phyloP scores from a whole-genome alignment of 2,797 vertebrate species.

The Coilia nasus region DNA sequence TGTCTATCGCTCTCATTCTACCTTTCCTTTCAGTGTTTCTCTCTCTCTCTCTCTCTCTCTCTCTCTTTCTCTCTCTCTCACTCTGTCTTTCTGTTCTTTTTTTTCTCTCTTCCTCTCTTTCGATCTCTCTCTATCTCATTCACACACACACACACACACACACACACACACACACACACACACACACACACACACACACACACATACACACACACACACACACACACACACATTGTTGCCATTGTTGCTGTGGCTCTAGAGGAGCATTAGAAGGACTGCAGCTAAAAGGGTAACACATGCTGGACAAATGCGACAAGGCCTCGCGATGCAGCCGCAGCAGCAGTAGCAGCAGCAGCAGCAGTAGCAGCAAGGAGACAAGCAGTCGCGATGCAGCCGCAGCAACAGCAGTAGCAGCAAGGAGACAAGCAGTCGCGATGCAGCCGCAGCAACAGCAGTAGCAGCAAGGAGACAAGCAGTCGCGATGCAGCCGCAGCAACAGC shows the following conservation, averaged over 20 bases:
- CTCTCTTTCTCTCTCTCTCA: too few relatives aligned
- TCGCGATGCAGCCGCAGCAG: background rate
- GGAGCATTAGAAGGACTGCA: background rate
- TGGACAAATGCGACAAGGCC: background rate
- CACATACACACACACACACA: background rate
- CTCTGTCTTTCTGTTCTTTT: too few relatives aligned
- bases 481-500: background rate
- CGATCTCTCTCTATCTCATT: background rate
- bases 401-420: too few relatives aligned
- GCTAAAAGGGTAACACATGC: background rate
- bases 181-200: background rate
- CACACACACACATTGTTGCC: background rate
- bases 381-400: too few relatives aligned
- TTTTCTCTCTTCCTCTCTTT: too few relatives aligned
- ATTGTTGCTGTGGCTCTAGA: background rate
- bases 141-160: constrained; percentile 5
- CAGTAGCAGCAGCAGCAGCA: too few relatives aligned
- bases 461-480: background rate
- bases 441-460: too few relatives aligned
- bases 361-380: too few relatives aligned
- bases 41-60: background rate
- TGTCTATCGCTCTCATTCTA: background rate
- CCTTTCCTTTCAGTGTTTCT: background rate
- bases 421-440: too few relatives aligned
- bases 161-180: constrained; percentile 12